phyloP scores from a whole-genome alignment of 2,113 vertebrate genomes.

The rabbit (Oryctolagus cuniculus) region DNA sequence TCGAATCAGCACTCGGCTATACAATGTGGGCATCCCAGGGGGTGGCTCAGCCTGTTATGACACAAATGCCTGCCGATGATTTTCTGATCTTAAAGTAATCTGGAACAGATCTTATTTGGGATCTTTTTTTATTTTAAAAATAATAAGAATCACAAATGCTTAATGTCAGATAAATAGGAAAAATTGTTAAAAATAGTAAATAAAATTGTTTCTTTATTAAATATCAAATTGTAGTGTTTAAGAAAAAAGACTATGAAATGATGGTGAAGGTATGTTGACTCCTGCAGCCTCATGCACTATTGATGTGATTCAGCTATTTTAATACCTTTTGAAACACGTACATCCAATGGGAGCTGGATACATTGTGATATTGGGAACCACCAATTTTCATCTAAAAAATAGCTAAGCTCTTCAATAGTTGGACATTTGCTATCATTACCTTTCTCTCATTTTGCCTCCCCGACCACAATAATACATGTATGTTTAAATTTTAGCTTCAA shows the following conservation, averaged over 20 bases:
- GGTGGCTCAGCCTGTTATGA: no score
- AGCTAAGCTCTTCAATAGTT: not conserved
- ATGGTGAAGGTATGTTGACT: not conserved
- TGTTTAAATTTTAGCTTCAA: not conserved
- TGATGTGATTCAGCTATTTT: not conserved
- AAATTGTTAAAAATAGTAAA: not conserved
- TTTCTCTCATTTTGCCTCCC: conserved; percentile 24
- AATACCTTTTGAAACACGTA: not conserved
- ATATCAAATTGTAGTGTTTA: not conserved
- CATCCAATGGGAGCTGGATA: not conserved
- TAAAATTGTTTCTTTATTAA: not conserved
- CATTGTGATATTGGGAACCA: not conserved
- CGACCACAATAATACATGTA: not conserved
- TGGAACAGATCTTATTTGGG: conserved; percentile 1
- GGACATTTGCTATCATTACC: not conserved
- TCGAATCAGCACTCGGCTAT: no score
- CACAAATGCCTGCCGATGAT: not conserved
- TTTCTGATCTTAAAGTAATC: not conserved
- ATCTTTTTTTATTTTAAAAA: conserved; percentile 17
- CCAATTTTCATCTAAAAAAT: not conserved
- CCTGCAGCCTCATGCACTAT: not conserved
- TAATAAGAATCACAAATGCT: not conserved
- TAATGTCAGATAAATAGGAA: not conserved
- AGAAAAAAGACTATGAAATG: not conserved
- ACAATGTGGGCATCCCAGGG: no score